Evolutionary conservation across 2,888 invertebrate genomes (phyloP).

Genomic region (Laothoe populi): DNA sequence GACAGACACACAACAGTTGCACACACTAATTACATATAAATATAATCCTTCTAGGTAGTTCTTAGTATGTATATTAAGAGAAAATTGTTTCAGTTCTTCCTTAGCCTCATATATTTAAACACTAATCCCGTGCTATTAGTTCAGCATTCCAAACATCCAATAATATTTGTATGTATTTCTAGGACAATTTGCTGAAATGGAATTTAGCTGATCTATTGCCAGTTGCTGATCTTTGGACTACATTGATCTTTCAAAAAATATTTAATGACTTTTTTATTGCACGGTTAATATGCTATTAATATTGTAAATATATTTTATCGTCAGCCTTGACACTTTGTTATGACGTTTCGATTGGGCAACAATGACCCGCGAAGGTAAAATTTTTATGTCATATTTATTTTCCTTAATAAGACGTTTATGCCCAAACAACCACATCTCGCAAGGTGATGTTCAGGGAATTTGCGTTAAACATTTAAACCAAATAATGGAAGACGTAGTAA

Average conservation of each 20-base stretch:
- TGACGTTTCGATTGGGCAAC: constrained; percentile 40
- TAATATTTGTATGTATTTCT: no score
- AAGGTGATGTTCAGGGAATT: constrained; percentile 5
- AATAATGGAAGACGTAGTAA: constrained; percentile 3
- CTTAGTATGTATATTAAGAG: neutral
- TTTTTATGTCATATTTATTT: constrained; percentile 46
- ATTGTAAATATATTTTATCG: constrained; percentile 14
- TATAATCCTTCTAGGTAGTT: constrained; percentile 46
- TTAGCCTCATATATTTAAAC: no score
- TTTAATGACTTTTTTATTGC: neutral
- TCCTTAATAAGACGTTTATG: constrained; percentile 33
- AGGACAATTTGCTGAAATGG: no score
- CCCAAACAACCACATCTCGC: constrained; percentile 15
- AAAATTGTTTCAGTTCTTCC: neutral
- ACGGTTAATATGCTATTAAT: constrained; percentile 24
- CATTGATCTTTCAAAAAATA: no score
- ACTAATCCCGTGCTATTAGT: no score
- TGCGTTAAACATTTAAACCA: constrained; percentile 9
- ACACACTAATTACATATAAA: constrained; percentile 67
- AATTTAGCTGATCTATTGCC: no score
- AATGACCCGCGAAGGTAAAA: constrained; percentile 49
- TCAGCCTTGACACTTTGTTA: constrained; percentile 43
- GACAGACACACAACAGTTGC: constrained; percentile 73
- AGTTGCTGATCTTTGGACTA: no score
- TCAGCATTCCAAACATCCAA: no score